phyloP scores from a whole-genome alignment of 2,113 vertebrate genomes.

The Cyanoderma ruficeps region DNA sequence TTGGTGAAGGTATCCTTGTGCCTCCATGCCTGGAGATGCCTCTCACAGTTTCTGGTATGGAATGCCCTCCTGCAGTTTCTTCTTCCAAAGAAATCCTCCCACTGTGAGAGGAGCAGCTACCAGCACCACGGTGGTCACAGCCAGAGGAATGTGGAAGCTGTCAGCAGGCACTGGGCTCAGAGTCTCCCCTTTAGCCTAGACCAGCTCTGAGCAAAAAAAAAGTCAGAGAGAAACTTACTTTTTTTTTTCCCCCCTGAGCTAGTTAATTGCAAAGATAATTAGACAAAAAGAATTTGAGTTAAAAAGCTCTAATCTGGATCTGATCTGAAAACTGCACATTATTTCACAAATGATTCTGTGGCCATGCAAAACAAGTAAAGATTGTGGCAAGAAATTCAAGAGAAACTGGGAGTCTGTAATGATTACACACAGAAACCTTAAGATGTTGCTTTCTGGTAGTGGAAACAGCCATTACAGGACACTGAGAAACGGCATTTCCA shows the following conservation, averaged over 20 bases:
- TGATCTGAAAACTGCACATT: neutral
- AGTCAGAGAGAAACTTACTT: neutral
- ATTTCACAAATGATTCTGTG: neutral
- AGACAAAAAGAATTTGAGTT: neutral
- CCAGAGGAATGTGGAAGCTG: neutral
- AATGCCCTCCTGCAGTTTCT: neutral
- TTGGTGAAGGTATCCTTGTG: neutral
- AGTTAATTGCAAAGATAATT: neutral
- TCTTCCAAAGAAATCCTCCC: constrained; percentile 7
- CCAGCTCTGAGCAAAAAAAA: neutral
- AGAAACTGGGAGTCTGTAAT: neutral
- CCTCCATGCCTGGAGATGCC: neutral
- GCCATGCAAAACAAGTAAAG: neutral
- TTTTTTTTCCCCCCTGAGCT: neutral
- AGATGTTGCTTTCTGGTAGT: neutral
- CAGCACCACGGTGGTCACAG: neutral
- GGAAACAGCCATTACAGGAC: neutral
- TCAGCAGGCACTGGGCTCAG: neutral
- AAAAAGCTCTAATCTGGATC: neutral
- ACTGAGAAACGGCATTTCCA: neutral
- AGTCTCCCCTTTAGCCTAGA: neutral
- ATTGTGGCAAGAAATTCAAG: neutral
- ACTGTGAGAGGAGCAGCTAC: neutral
- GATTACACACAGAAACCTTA: neutral
- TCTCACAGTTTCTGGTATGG: neutral